Base-by-base conservation (phyloP, 2,113 vertebrate genomes). In the Crocuta crocuta region DNA sequence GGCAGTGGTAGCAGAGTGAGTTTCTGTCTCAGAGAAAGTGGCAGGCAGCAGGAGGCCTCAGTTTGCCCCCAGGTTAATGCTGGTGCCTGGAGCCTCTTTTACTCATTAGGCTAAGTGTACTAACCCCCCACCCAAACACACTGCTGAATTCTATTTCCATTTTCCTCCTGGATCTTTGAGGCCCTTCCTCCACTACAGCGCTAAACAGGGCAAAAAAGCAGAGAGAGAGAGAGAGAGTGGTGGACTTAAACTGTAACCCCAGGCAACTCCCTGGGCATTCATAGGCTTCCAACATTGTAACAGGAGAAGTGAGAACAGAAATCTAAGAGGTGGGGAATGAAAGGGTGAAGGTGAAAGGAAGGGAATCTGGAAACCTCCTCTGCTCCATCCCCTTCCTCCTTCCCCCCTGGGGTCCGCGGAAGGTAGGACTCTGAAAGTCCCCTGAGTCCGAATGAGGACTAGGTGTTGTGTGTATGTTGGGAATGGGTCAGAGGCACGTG, bases 21-120 rank as follows among this genome's bases (percentile, higher is more conserved):
- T 82, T 97, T 92, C 21, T 93, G 33, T 76, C 31, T 89, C 45
- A 90, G 48, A 87, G 68, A 39, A 97, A 76, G 79, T 86, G 74
- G 35, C 26, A 90, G 28, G 81, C 48, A 33, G 39, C 58, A 85
- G 48, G 65, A 96, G 70, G 87, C 74, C 90, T 82, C 61, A 50
- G 26, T 94, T 45, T 94, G 48, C 48, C 74, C 50, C n/a, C 31
- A 88, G 63, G 48, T 50, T 53, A 87, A 86, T 82, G 13, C 55
- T n/a, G 21, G 23, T 23, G 71, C 21, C 28, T 15, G 12, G 12
- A 66, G 11, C 35, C 21, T 81, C 50, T 88, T 95, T 92, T 24
- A 71, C 28, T 95, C 39, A 11, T 17, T 85, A 95, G 55, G 63
- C 58, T 91, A 45, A 24, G 28, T 26, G 35, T 79, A 74, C 48